A percentile compares a stretch with the other conserved stretches of the same genome.
Conservation (phyloP, 2,113 vertebrate genomes). For the Sebastes schlegelii region DNA sequence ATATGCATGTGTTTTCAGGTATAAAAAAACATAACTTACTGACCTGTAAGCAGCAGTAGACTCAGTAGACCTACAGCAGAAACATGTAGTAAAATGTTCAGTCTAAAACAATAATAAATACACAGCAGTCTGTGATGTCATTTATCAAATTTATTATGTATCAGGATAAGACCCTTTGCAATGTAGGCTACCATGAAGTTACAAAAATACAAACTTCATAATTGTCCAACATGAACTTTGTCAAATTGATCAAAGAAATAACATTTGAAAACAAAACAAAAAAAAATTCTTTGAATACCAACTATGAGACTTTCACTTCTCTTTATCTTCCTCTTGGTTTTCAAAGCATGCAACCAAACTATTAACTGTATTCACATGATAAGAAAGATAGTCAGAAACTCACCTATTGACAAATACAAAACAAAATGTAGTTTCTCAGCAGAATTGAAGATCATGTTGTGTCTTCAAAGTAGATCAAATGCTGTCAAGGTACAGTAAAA, state of each 20-base stretch:
- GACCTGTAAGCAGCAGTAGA: constrained; percentile 57
- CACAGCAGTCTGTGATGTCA: neutral
- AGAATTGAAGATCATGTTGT: constrained; percentile 52
- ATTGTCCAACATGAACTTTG: neutral
- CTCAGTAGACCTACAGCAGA: constrained; percentile 67
- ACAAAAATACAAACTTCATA: neutral
- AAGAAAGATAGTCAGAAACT: constrained; percentile 31
- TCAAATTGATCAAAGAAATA: neutral
- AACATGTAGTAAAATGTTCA: neutral
- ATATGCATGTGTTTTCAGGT: neutral
- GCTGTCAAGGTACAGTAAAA: constrained; percentile 18
- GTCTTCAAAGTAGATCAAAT: constrained; percentile 8
- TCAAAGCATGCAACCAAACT: neutral
- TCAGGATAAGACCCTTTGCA: neutral
- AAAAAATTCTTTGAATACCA: neutral
- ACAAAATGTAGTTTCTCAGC: constrained; percentile 31
- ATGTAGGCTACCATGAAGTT: neutral
- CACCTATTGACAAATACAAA: constrained; percentile 50
- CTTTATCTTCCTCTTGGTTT: neutral
- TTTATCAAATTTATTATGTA: neutral
- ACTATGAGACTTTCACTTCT: neutral
- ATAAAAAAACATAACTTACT: constrained; percentile 36
- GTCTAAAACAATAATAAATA: neutral
- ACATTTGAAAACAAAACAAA: neutral
- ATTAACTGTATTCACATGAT: neutral